Evolutionary conservation across 2,888 invertebrate genomes (phyloP).

Genomic region (Isoperla grammatica): DNA sequence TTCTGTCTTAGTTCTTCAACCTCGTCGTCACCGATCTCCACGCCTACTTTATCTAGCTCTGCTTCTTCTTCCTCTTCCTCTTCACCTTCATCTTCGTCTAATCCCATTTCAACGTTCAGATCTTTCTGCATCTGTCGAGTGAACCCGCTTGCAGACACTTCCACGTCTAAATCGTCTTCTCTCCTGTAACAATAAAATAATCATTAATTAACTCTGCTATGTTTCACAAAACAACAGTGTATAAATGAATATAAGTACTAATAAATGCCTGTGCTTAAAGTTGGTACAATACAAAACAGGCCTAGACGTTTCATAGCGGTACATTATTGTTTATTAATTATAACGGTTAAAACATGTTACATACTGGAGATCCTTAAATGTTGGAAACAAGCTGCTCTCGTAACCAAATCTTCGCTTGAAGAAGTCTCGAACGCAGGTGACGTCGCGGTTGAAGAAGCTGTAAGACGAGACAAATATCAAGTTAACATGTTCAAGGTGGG

Average conservation of each 20-base stretch:
- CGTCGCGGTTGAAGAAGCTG: conserved; percentile 92
- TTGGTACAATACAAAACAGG: conserved; percentile 7
- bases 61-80: conserved; percentile 22
- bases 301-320: conserved; percentile 3
- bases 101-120: conserved; percentile 50
- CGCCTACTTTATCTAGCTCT: conserved; percentile 29
- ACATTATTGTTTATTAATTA: not conserved
- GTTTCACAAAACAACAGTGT: not conserved
- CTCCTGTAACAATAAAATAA: conserved; percentile 50
- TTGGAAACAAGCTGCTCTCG: conserved; percentile 77
- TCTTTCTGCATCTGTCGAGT: conserved; percentile 75
- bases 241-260: not conserved
- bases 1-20: conserved; percentile 30
- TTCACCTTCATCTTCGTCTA: conserved; percentile 41
- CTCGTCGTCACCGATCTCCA: not conserved
- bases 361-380: conserved; percentile 61
- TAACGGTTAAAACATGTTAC: conserved; percentile 35
- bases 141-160: conserved; percentile 86
- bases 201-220: not conserved
- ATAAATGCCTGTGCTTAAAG: not conserved
- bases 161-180: conserved; percentile 77
- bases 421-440: conserved; percentile 83
- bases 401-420: conserved; percentile 85
- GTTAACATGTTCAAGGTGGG: too few species aligned
- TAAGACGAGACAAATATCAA: too few species aligned